A percentile compares a stretch with the other conserved stretches of the same genome.
Conservation (phyloP, 2,797 vertebrate genomes). For the Mallotus villosus region DNA sequence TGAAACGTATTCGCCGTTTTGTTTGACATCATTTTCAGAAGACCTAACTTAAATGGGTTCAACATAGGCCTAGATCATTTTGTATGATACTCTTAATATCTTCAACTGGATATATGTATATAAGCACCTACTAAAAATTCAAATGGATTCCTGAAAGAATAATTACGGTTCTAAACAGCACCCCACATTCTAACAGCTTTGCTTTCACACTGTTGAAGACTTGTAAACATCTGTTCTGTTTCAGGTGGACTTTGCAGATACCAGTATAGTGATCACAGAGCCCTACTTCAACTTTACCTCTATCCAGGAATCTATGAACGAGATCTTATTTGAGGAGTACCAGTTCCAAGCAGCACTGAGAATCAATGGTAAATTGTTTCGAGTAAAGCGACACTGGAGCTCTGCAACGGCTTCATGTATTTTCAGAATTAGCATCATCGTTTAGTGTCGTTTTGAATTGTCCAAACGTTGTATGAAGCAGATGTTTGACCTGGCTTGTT, state of each 20-base stretch:
- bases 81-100: no score
- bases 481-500: background rate
- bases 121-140: no score
- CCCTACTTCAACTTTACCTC: constrained; percentile 97
- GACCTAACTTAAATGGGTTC: no score
- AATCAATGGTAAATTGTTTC: constrained; percentile 82
- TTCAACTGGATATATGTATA: no score
- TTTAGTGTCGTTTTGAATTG: background rate
- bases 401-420: background rate
- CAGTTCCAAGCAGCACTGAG: constrained; percentile 95
- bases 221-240: constrained; percentile 3
- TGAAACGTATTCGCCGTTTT: no score
- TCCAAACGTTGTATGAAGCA: background rate
- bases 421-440: background rate
- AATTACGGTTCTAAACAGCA: no score
- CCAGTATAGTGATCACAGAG: constrained; percentile 92
- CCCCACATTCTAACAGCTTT: no score
- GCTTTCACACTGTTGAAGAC: background rate
- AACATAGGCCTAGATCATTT: no score
- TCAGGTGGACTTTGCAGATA: constrained; percentile 95
- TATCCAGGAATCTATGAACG: constrained; percentile 99
- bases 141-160: no score
- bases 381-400: background rate
- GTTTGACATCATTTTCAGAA: no score
- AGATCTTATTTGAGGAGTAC: constrained; percentile 99